These are phyloP conservation scores for Varanus komodoensis DNA, from an alignment of 2,113 vertebrate species.

Conservation along the genomic window DNA sequence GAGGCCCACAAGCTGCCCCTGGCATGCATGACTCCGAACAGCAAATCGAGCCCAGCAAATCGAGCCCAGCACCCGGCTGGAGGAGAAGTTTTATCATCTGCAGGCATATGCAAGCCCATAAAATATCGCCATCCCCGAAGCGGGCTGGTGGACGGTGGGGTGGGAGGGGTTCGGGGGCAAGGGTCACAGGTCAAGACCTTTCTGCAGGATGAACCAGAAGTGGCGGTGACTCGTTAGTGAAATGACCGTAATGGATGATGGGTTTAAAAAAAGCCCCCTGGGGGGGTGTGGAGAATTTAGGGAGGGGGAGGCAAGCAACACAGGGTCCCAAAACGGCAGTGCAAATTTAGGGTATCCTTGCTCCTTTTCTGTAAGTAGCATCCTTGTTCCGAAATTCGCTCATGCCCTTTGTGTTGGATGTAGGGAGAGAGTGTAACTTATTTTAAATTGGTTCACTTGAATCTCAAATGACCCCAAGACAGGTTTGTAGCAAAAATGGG, in stretches of 20 bases:
- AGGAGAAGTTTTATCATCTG: slow-evolving; percentile 29
- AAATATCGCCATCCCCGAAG: slow-evolving; percentile 48
- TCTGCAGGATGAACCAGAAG: slow-evolving; percentile 64
- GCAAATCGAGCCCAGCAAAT: background rate
- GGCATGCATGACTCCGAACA: background rate
- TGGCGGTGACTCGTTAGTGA: slow-evolving; percentile 68
- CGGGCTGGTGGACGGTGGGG: slow-evolving; percentile 42
- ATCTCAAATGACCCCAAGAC: slow-evolving; percentile 3
- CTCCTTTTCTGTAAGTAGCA: background rate
- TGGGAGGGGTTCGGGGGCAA: slow-evolving; percentile 65
- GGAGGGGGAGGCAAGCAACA: slow-evolving; percentile 1
- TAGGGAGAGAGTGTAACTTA: background rate
- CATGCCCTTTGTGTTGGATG: background rate
- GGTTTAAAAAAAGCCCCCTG: slow-evolving; percentile 31
- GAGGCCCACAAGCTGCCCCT: background rate
- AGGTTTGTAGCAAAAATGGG: slow-evolving; percentile 3
- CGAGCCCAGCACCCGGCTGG: background rate
- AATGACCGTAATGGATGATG: slow-evolving; percentile 51
- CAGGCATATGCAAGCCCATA: slow-evolving; percentile 50
- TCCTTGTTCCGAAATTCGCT: slow-evolving; percentile 6
- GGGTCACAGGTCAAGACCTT: slow-evolving; percentile 71
- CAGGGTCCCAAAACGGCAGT: slow-evolving; percentile 20
- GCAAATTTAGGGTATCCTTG: background rate
- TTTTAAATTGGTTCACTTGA: slow-evolving; percentile 25
- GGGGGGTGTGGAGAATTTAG: slow-evolving; percentile 25